Conservation (phyloP, 2,797 vertebrate species). For the Coendou prehensilis region DNA sequence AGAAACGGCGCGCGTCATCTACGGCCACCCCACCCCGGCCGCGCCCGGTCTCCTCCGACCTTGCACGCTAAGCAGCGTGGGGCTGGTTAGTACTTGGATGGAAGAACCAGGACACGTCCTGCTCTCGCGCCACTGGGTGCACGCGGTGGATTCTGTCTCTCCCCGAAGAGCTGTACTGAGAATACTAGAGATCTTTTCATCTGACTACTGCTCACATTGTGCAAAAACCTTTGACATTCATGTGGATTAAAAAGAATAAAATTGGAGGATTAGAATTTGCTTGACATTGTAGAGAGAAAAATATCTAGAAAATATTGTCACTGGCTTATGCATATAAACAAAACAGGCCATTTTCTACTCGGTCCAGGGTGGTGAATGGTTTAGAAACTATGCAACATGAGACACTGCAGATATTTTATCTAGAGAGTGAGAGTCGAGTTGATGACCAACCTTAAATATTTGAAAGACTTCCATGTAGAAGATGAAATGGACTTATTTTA, state of each 20-base stretch:
- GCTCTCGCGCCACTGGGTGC: not conserved
- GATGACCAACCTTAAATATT: slow-evolving; percentile 32
- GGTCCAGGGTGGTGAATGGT: not conserved
- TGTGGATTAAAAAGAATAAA: slow-evolving; percentile 4
- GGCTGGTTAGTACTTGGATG: not conserved
- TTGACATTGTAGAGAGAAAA: slow-evolving; percentile 36
- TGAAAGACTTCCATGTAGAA: slow-evolving; percentile 52
- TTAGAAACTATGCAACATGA: slow-evolving; percentile 44
- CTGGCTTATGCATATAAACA: not conserved
- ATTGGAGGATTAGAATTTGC: slow-evolving; percentile 41
- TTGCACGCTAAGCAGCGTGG: not conserved
- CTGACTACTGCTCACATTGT: slow-evolving; percentile 6
- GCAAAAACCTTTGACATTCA: slow-evolving; percentile 26
- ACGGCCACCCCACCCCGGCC: too few species aligned
- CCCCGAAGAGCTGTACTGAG: not conserved
- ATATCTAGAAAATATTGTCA: slow-evolving; percentile 49
- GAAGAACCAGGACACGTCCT: not conserved
- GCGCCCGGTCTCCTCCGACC: not conserved
- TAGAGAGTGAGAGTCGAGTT: slow-evolving; percentile 55
- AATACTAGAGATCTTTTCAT: slow-evolving; percentile 2
- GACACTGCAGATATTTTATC: slow-evolving; percentile 11
- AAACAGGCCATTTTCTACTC: slow-evolving; percentile 12
- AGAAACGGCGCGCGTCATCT: not conserved
- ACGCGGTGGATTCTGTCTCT: not conserved
- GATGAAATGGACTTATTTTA: slow-evolving; percentile 50